Conservation (phyloP, 2,797 vertebrate species). For the Syncerus caffer region DNA sequence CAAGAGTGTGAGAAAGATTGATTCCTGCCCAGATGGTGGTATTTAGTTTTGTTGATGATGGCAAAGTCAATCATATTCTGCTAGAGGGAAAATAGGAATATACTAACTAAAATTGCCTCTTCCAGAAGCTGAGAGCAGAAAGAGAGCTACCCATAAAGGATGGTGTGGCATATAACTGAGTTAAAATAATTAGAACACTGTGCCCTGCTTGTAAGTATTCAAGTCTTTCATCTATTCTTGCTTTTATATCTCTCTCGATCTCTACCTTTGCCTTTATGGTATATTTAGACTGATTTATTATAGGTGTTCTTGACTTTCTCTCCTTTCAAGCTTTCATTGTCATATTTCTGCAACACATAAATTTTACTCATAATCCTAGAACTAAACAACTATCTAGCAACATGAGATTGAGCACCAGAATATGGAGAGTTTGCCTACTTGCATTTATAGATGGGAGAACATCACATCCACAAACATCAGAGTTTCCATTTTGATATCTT, state of each 20-base stretch:
- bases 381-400: not conserved
- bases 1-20: not conserved
- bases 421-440: not conserved
- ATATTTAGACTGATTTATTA: not conserved
- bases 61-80: not conserved
- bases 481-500: not conserved
- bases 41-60: not conserved
- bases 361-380: not conserved
- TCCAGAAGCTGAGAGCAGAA: not conserved
- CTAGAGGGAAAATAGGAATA: not conserved
- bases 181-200: not conserved
- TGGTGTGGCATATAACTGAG: not conserved
- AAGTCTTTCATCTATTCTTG: not conserved
- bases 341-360: not conserved
- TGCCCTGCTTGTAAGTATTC: not conserved
- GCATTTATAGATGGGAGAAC: not conserved
- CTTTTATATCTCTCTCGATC: not conserved
- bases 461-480: not conserved
- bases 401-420: too few relatives aligned
- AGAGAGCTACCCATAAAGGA: not conserved
- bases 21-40: not conserved
- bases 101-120: not conserved
- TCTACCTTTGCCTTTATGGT: not conserved
- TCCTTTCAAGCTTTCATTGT: not conserved
- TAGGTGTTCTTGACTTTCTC: not conserved